phyloP scores from a whole-genome alignment of 1,140 invertebrate species.

The Delia radicum region DNA sequence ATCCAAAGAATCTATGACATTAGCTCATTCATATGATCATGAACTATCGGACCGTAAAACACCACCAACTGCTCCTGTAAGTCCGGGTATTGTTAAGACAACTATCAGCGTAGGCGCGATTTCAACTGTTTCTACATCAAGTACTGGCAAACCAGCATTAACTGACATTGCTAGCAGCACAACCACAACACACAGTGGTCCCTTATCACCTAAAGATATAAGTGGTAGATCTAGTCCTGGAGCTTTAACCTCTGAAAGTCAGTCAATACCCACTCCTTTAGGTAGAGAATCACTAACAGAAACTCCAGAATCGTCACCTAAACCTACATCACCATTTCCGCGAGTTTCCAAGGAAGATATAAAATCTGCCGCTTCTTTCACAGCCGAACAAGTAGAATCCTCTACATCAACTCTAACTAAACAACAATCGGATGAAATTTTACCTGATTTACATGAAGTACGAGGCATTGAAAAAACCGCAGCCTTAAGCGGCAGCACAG shows the following conservation, averaged over 20 bases:
- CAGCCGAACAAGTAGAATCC: conserved; percentile 28
- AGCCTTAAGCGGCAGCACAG: conserved; percentile 47
- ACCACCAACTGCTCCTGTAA: conserved; percentile 51
- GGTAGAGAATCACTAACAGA: conserved; percentile 50
- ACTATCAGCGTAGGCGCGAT: not conserved
- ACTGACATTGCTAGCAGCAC: conserved; percentile 34
- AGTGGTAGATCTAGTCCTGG: conserved; percentile 54
- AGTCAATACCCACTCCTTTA: conserved; percentile 52
- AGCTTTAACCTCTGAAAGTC: conserved; percentile 51
- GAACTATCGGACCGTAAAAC: conserved; percentile 43
- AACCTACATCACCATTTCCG: conserved; percentile 53
- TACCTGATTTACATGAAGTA: conserved; percentile 47
- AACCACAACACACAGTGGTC: conserved; percentile 35
- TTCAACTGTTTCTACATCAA: conserved; percentile 24
- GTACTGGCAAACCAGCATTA: conserved; percentile 2
- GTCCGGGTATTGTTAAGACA: conserved; percentile 43
- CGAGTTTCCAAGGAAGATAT: conserved; percentile 51
- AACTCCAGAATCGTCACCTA: conserved; percentile 52
- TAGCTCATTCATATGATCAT: conserved; percentile 36
- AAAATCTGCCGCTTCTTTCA: conserved; percentile 23
- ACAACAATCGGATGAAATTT: conserved; percentile 12
- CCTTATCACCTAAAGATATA: conserved; percentile 49
- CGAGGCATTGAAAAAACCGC: conserved; percentile 49
- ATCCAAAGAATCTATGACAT: conserved; percentile 40
- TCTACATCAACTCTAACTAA: not conserved